Evolutionary conservation across 2,888 invertebrate species (phyloP).

Genomic region (Emmelina monodactyla): DNA sequence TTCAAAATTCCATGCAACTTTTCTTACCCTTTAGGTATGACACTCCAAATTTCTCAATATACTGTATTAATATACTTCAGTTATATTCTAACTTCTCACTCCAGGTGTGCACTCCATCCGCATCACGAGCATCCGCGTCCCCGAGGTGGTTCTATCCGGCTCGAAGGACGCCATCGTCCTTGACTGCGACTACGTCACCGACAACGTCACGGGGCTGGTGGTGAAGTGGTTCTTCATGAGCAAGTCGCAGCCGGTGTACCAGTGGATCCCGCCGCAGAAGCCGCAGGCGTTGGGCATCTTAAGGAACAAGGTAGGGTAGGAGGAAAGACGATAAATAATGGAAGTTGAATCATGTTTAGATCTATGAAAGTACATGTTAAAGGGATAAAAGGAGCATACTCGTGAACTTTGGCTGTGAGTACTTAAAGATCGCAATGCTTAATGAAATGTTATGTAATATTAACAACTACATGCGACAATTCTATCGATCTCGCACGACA

Average conservation of each 20-base stretch:
- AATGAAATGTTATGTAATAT: too few relatives aligned
- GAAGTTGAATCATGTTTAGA: too few relatives aligned
- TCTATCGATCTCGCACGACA: too few relatives aligned
- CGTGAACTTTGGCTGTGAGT: background rate
- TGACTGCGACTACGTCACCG: slow-evolving; percentile 76
- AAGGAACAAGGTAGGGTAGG: slow-evolving; percentile 36
- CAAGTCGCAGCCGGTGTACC: slow-evolving; percentile 74
- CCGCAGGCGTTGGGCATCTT: slow-evolving; percentile 70
- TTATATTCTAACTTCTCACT: slow-evolving; percentile 11
- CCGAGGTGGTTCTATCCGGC: slow-evolving; percentile 66
- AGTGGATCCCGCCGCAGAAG: slow-evolving; percentile 77
- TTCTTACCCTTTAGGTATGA: background rate
- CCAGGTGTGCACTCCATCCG: slow-evolving; percentile 66
- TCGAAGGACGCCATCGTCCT: slow-evolving; percentile 67
- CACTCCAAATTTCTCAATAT: background rate
- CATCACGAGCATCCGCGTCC: slow-evolving; percentile 68
- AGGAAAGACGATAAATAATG: too few relatives aligned
- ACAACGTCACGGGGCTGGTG: slow-evolving; percentile 72
- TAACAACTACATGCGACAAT: too few relatives aligned
- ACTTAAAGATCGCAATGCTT: too few relatives aligned
- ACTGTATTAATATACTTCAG: too few relatives aligned
- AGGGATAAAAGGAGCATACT: too few relatives aligned
- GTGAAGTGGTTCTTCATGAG: slow-evolving; percentile 80
- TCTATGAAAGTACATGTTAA: too few relatives aligned
- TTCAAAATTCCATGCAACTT: too few relatives aligned